Conservation (phyloP, 2,113 vertebrate genomes). For the Hepsetus odoe region DNA sequence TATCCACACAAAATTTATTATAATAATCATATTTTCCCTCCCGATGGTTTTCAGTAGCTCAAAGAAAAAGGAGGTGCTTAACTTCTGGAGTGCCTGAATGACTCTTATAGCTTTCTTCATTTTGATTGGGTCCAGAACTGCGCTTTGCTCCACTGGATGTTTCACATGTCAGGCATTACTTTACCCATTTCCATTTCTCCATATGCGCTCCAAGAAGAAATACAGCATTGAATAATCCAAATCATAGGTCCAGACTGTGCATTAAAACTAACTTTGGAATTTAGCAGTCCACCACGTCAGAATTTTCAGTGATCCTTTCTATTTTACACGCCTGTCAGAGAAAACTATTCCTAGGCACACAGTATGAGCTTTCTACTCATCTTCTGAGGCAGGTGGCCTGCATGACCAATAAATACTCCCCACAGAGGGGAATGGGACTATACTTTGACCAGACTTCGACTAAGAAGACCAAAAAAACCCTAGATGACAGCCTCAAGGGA, state of each 20-base stretch:
- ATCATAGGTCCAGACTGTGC: not conserved
- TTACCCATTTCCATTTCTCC: not conserved
- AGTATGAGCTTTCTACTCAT: conserved; percentile 4
- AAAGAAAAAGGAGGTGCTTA: not conserved
- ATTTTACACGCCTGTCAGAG: conserved; percentile 10
- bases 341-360: conserved; percentile 16
- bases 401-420: not conserved
- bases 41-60: too few relatives aligned
- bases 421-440: not conserved
- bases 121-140: not conserved
- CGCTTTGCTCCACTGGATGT: not conserved
- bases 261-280: not conserved
- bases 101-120: not conserved
- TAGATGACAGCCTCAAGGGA: not conserved
- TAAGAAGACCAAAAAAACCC: not conserved
- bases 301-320: conserved; percentile 7
- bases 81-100: too few relatives aligned
- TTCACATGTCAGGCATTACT: not conserved
- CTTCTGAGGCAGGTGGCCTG: not conserved
- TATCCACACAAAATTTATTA: too few relatives aligned
- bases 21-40: too few relatives aligned
- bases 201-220: not conserved
- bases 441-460: not conserved
- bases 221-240: not conserved
- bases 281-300: conserved; percentile 7